phyloP scores from a whole-genome alignment of 2,888 invertebrate species.

The Agriotes lineatus region DNA sequence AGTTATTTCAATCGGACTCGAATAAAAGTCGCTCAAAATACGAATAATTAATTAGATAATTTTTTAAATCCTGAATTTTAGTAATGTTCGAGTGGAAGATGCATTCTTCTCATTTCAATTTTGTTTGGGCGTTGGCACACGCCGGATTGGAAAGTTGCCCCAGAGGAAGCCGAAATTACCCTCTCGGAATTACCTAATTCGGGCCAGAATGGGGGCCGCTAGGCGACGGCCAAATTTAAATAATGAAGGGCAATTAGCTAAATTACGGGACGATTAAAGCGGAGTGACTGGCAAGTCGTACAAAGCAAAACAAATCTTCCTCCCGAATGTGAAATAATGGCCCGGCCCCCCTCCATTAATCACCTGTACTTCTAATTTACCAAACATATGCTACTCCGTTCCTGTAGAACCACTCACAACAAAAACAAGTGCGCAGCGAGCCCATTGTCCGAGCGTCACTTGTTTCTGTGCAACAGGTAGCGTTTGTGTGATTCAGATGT shows the following conservation, averaged over 20 bases:
- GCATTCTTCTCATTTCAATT: too few relatives aligned
- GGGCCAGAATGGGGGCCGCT: background rate
- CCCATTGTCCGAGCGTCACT: conserved; percentile 37
- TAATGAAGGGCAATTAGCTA: conserved; percentile 36
- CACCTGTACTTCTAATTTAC: conserved; percentile 24
- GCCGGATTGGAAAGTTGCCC: conserved; percentile 29
- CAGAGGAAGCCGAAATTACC: conserved; percentile 8
- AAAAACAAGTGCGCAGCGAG: conserved; percentile 27
- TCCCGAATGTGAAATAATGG: background rate
- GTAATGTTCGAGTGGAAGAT: too few relatives aligned
- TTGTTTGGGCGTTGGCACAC: conserved; percentile 15
- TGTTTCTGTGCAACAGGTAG: conserved; percentile 45
- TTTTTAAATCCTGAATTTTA: too few relatives aligned
- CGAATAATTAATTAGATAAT: too few relatives aligned
- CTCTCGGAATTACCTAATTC: conserved; percentile 2
- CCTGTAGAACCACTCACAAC: conserved; percentile 17
- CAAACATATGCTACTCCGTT: conserved; percentile 28
- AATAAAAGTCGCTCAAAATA: too few relatives aligned
- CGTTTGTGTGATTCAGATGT: conserved; percentile 39
- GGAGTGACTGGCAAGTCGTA: conserved; percentile 2
- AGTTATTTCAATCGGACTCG: too few relatives aligned
- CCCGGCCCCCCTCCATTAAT: conserved; percentile 18
- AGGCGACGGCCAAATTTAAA: conserved; percentile 1
- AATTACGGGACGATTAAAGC: conserved; percentile 25
- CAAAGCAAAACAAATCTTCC: background rate